phyloP scores from a whole-genome alignment of 2,888 invertebrate species.

The Imbricaverruca yamaguchii region DNA sequence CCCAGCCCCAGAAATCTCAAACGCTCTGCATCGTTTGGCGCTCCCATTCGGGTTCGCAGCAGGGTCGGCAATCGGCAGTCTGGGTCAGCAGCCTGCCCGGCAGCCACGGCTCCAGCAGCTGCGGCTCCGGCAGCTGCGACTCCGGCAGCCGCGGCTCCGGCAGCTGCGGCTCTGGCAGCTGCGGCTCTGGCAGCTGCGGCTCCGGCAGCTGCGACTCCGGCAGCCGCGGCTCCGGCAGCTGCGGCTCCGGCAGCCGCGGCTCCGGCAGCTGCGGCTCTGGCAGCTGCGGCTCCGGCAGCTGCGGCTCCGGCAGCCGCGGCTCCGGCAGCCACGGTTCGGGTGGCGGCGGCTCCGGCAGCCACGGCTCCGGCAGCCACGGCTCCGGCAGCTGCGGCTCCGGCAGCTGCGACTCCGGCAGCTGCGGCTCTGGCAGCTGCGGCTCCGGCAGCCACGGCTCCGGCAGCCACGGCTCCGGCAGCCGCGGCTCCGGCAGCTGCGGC shows the following conservation, averaged over 20 bases:
- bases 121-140: background rate
- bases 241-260: too few relatives aligned
- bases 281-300: background rate
- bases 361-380: background rate
- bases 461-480: background rate
- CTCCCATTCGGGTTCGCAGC: too few relatives aligned
- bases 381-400: background rate
- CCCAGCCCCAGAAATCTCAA: too few relatives aligned
- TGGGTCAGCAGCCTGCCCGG: too few relatives aligned
- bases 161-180: background rate
- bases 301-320: background rate
- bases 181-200: background rate
- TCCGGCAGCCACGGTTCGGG: background rate
- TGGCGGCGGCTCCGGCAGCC: background rate
- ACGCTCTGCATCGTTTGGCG: too few relatives aligned
- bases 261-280: background rate
- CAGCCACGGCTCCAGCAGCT: too few relatives aligned
- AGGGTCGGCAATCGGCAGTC: too few relatives aligned
- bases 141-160: background rate
- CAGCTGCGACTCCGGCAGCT: background rate
- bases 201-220: background rate
- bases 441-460: background rate
- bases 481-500: background rate
- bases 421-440: background rate
- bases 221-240: background rate